phyloP scores from a whole-genome alignment of 2,888 invertebrate species.

The Drosophila trichaetosa region DNA sequence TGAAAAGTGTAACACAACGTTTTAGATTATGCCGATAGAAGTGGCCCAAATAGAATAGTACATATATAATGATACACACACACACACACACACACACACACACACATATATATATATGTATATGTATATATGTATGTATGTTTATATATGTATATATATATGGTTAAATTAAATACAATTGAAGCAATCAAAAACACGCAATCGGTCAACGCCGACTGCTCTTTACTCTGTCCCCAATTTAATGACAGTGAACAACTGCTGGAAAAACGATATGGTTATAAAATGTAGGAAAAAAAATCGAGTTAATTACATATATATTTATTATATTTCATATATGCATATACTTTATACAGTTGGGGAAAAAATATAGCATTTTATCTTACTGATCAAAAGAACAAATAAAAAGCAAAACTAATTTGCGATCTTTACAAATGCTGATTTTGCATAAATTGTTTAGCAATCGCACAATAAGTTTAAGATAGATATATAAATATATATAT shows the following conservation, averaged over 20 bases:
- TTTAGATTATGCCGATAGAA: conserved; percentile 68
- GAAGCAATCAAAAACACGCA: conserved; percentile 23
- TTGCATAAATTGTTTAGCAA: background rate
- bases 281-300: no score
- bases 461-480: background rate
- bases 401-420: background rate
- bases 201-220: background rate
- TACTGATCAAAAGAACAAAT: background rate
- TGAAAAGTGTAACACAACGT: conserved; percentile 62
- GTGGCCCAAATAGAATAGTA: background rate
- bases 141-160: no score
- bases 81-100: no score
- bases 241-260: background rate
- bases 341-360: no score
- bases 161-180: conserved; percentile 20
- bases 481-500: background rate
- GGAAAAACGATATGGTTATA: background rate
- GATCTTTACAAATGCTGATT: background rate
- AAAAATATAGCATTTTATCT: no score
- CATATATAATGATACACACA: background rate
- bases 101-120: background rate
- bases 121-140: no score
- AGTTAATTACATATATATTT: no score
- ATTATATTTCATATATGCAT: no score
- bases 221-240: background rate